Conservation (phyloP, 2,797 vertebrate species). For the Neostethus bicornis region DNA sequence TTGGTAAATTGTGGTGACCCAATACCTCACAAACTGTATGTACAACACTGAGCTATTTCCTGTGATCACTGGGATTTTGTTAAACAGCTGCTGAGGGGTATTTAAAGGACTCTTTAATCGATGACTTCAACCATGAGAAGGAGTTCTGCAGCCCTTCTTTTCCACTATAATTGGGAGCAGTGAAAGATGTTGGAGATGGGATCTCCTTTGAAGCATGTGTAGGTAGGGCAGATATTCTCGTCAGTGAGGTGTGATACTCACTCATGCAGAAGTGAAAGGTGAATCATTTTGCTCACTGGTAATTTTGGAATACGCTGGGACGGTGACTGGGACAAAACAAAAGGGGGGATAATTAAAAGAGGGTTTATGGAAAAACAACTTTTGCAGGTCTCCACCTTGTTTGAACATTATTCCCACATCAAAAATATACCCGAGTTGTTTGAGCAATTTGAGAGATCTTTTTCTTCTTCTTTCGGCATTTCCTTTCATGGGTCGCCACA, state of each 20-base stretch:
- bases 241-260: constrained; percentile 5
- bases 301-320: constrained; percentile 7
- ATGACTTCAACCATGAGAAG: constrained; percentile 3
- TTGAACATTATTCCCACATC: too few relatives aligned
- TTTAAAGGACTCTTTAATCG: constrained; percentile 7
- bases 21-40: background rate
- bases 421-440: too few relatives aligned
- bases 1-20: background rate
- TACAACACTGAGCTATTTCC: background rate
- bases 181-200: constrained; percentile 1
- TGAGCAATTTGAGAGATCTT: too few relatives aligned
- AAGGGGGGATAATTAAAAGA: too few relatives aligned
- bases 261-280: constrained; percentile 7
- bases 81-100: constrained; percentile 14
- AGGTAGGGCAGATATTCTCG: constrained; percentile 5
- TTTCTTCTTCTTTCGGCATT: too few relatives aligned
- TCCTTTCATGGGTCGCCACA: too few relatives aligned
- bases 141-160: constrained; percentile 5
- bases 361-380: too few relatives aligned
- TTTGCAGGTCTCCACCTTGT: too few relatives aligned
- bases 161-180: background rate
- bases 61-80: constrained; percentile 10
- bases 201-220: background rate
- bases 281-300: constrained; percentile 2
- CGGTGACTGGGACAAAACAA: constrained; percentile 21